A percentile compares a stretch with the other conserved stretches of the same genome.
phyloP scores from a whole-genome alignment of 2,113 vertebrate species.

The Typhlomys cinereus region DNA sequence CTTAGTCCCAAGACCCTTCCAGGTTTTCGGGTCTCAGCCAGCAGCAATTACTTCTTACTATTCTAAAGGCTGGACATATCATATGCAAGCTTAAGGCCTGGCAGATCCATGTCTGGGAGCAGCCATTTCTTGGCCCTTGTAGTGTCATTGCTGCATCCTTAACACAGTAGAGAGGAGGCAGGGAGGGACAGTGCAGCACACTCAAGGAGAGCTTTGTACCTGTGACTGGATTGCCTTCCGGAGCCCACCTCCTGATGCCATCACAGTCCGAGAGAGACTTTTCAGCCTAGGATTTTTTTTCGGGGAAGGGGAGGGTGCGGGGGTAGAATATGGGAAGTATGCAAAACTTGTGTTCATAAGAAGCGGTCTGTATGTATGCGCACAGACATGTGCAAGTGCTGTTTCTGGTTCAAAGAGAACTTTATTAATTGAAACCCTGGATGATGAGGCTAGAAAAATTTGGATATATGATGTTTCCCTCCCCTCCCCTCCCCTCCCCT shows the following conservation, averaged over 20 bases:
- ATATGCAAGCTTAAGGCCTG: not conserved
- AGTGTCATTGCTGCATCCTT: not conserved
- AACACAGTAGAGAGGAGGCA: not conserved
- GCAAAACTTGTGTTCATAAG: too few relatives aligned
- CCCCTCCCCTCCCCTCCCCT: too few relatives aligned
- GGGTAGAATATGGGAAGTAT: too few relatives aligned
- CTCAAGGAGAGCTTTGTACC: not conserved
- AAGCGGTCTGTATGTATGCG: not conserved
- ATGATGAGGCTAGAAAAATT: not conserved
- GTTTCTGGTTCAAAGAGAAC: not conserved
- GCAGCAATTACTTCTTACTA: not conserved
- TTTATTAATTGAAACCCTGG: not conserved
- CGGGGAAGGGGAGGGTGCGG: too few relatives aligned
- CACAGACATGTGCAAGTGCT: not conserved
- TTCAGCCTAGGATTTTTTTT: not conserved
- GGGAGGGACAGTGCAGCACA: not conserved
- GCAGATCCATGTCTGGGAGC: not conserved
- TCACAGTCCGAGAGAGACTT: not conserved
- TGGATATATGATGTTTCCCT: not conserved
- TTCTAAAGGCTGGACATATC: not conserved
- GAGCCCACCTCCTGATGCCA: not conserved
- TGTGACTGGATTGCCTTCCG: not conserved
- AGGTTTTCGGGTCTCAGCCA: not conserved
- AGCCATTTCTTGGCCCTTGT: not conserved
- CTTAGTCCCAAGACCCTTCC: not conserved